phyloP scores from a whole-genome alignment of 1,140 invertebrate genomes.

The Zeugodacus cucurbitae region DNA sequence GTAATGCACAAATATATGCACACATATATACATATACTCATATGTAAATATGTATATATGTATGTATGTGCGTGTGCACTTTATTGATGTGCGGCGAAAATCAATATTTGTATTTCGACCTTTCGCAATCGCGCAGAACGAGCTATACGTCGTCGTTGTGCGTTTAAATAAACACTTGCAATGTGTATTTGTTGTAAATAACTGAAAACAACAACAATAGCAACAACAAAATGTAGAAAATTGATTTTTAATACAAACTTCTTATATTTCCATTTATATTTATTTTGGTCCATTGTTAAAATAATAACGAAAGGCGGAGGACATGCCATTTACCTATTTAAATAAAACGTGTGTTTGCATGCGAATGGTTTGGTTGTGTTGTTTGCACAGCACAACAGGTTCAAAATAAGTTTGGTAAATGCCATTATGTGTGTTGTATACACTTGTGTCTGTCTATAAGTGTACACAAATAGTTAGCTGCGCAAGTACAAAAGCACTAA shows the following conservation, averaged over 20 bases:
- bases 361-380: neutral
- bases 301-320: neutral
- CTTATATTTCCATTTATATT: constrained; percentile 8
- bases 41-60: neutral
- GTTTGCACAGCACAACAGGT: constrained; percentile 9
- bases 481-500: constrained; percentile 4
- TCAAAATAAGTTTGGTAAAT: constrained; percentile 8
- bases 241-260: constrained; percentile 29
- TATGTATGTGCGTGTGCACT: neutral
- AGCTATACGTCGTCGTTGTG: neutral
- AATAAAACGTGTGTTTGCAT: neutral
- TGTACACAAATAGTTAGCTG: neutral
- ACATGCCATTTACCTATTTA: neutral
- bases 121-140: constrained; percentile 43
- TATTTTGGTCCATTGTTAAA: constrained; percentile 26
- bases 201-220: neutral
- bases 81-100: constrained; percentile 19
- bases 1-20: neutral
- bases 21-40: neutral
- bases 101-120: constrained; percentile 54
- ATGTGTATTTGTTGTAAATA: neutral
- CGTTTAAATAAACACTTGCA: neutral
- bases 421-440: neutral
- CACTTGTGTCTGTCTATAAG: neutral
- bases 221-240: neutral